Evolutionary conservation across 1,140 invertebrate genomes (phyloP).

Genomic region (Wiebesia pumilae): DNA sequence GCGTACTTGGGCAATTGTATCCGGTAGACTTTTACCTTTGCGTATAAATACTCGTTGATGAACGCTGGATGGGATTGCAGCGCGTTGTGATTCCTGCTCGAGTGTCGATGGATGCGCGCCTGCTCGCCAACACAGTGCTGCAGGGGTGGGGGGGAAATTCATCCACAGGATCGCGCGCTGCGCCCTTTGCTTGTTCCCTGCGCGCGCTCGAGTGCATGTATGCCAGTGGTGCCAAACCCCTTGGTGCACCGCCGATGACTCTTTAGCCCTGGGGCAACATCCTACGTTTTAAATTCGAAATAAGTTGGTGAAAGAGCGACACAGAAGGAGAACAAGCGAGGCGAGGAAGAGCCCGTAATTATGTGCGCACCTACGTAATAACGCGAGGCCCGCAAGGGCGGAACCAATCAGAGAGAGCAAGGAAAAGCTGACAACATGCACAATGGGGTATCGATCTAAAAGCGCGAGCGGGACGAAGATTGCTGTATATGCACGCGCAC

Average conservation of each 20-base stretch:
- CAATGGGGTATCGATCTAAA: constrained; percentile 36
- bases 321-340: background rate
- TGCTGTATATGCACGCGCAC: background rate
- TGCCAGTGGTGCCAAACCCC: constrained; percentile 74
- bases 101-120: background rate
- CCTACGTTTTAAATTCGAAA: constrained; percentile 72
- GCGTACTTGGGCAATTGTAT: constrained; percentile 5
- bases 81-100: background rate
- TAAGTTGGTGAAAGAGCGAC: background rate
- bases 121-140: too few relatives aligned
- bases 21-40: background rate
- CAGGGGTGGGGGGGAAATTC: background rate
- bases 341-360: constrained; percentile 40
- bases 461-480: background rate
- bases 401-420: constrained; percentile 26
- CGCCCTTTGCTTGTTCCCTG: constrained; percentile 26
- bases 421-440: constrained; percentile 29
- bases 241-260: constrained; percentile 54
- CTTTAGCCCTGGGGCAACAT: constrained; percentile 67
- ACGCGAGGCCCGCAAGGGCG: constrained; percentile 15
- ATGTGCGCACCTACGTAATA: constrained; percentile 47
- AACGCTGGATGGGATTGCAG: background rate
- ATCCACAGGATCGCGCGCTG: background rate
- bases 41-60: background rate
- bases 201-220: constrained; percentile 64